phyloP scores from a whole-genome alignment of 2,888 invertebrate genomes.

The Gymnosoma rotundatum region DNA sequence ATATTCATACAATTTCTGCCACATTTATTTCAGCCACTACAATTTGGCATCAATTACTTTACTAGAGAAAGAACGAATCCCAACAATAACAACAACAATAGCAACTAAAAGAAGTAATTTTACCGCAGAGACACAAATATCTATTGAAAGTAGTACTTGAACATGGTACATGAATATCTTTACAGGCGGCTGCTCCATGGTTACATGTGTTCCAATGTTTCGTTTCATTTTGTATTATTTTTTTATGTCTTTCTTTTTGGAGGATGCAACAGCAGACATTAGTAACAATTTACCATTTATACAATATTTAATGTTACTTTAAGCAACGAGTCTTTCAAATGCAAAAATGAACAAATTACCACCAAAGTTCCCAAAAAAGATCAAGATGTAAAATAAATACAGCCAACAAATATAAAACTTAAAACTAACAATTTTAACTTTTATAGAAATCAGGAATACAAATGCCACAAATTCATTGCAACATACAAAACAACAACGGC shows the following conservation, averaged over 20 bases:
- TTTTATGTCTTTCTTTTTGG: too few species aligned
- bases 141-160: constrained; percentile 14
- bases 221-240: neutral
- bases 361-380: constrained; percentile 51
- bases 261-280: constrained; percentile 61
- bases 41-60: constrained; percentile 58
- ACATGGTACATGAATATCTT: constrained; percentile 26
- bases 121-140: constrained; percentile 49
- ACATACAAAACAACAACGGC: constrained; percentile 31
- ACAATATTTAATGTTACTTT: constrained; percentile 32
- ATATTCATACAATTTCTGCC: constrained; percentile 32
- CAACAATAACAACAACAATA: neutral
- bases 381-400: constrained; percentile 56
- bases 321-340: neutral
- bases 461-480: constrained; percentile 53
- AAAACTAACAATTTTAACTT: constrained; percentile 34
- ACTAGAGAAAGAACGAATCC: constrained; percentile 18
- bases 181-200: constrained; percentile 33
- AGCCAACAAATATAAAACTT: constrained; percentile 15
- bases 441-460: constrained; percentile 47
- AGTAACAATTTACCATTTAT: constrained; percentile 62
- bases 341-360: constrained; percentile 53
- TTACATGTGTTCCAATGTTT: constrained; percentile 48
- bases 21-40: constrained; percentile 49
- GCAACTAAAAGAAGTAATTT: constrained; percentile 5